Evolutionary conservation across 2,888 invertebrate genomes (phyloP).

Genomic region (Furcula furcula): DNA sequence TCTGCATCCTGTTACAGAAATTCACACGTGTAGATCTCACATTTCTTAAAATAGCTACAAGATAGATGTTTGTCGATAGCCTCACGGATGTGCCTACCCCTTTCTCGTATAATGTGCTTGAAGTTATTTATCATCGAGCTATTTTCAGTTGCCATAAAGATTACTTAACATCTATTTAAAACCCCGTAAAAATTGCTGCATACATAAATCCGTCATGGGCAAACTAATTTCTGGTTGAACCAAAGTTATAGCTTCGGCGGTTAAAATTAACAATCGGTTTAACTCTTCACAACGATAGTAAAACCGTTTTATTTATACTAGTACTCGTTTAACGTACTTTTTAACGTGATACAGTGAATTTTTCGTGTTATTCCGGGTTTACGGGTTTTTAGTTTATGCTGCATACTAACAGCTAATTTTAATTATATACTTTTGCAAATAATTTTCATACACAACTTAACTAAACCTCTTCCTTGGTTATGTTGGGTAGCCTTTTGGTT

Average conservation of each 20-base stretch:
- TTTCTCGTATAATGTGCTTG: no score
- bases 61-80: no score
- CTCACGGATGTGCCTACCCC: no score
- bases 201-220: constrained; percentile 13
- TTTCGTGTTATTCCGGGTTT: constrained; percentile 13
- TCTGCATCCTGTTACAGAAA: no score
- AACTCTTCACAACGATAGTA: constrained; percentile 21
- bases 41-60: no score
- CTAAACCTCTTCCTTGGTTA: no score
- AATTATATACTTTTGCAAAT: no score
- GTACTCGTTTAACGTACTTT: constrained; percentile 27
- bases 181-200: constrained; percentile 10
- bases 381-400: constrained; percentile 15
- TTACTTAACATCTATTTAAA: constrained; percentile 9
- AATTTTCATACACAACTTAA: no score
- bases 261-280: constrained; percentile 31
- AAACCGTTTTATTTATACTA: constrained; percentile 28
- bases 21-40: no score
- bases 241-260: constrained; percentile 26
- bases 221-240: constrained; percentile 25
- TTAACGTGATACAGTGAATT: constrained; percentile 21
- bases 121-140: neutral
- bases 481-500: no score
- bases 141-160: neutral
- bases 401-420: no score